phyloP scores from a whole-genome alignment of 2,888 invertebrate genomes.

The Lagria hirta region DNA sequence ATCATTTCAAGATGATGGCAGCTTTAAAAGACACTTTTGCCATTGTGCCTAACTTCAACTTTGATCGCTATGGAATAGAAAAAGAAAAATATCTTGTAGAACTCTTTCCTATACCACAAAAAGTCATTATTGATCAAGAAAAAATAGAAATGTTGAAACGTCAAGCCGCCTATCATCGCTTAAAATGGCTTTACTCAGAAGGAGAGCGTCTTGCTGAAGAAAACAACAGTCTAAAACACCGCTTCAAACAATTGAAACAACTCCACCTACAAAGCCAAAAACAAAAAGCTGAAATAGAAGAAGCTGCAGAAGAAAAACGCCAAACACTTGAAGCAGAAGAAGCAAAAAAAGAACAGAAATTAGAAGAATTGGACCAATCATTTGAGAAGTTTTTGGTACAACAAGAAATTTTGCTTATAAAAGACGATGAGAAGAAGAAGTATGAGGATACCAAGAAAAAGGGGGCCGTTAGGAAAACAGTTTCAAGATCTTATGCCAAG shows the following conservation, averaged over 20 bases:
- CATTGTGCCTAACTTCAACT: slow-evolving; percentile 48
- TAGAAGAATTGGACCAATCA: slow-evolving; percentile 44
- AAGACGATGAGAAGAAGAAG: slow-evolving; percentile 28
- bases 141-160: slow-evolving; percentile 43
- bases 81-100: slow-evolving; percentile 40
- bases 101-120: slow-evolving; percentile 38
- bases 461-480: slow-evolving; percentile 4
- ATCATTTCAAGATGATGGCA: slow-evolving; percentile 46
- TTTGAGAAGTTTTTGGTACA: slow-evolving; percentile 45
- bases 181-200: slow-evolving; percentile 52
- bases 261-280: slow-evolving; percentile 42
- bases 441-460: slow-evolving; percentile 12
- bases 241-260: slow-evolving; percentile 43
- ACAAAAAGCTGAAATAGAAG: slow-evolving; percentile 34
- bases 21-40: slow-evolving; percentile 47
- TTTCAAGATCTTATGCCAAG: slow-evolving; percentile 14
- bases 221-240: slow-evolving; percentile 43
- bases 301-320: slow-evolving; percentile 40
- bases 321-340: slow-evolving; percentile 44
- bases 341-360: slow-evolving; percentile 40
- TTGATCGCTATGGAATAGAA: slow-evolving; percentile 44
- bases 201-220: slow-evolving; percentile 49
- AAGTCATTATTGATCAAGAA: slow-evolving; percentile 33
- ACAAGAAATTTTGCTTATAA: slow-evolving; percentile 37
- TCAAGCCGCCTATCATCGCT: slow-evolving; percentile 49